Evolutionary conservation across 2,888 invertebrate genomes (phyloP).

Genomic region (Drosophila recens): DNA sequence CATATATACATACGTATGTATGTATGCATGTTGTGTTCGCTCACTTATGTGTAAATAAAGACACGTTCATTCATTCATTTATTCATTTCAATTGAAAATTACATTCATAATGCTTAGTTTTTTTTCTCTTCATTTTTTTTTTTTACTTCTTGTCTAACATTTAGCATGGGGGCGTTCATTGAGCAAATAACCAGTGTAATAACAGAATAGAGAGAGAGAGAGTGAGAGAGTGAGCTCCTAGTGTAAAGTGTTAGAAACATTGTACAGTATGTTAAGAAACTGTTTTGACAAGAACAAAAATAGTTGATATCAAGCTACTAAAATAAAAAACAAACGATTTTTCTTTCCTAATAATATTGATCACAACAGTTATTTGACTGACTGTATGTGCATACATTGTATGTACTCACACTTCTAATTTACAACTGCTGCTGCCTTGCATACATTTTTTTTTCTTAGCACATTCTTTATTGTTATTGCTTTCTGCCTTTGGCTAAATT

Average conservation of each 20-base stretch:
- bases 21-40: background rate
- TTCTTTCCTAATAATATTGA: no score
- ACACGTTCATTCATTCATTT: slow-evolving; percentile 12
- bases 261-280: background rate
- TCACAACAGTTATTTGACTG: background rate
- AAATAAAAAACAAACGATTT: no score
- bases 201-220: background rate
- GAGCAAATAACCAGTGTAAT: background rate
- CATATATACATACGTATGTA: background rate
- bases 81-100: slow-evolving; percentile 29
- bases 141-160: slow-evolving; percentile 8
- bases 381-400: background rate
- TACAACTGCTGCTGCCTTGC: background rate
- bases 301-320: no score
- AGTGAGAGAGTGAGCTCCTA: background rate
- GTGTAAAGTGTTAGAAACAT: background rate
- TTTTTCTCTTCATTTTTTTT: background rate
- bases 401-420: background rate
- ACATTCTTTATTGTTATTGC: slow-evolving; percentile 23
- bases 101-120: slow-evolving; percentile 16
- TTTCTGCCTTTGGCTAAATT: slow-evolving; percentile 22
- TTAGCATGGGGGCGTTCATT: slow-evolving; percentile 24
- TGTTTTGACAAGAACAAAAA: no score
- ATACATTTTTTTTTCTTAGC: background rate
- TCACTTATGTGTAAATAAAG: background rate